Evolutionary conservation across 2,888 invertebrate species (phyloP), one percentile per base, ranked within the genome.

Genomic region (Mayetiola destructor): DNA sequence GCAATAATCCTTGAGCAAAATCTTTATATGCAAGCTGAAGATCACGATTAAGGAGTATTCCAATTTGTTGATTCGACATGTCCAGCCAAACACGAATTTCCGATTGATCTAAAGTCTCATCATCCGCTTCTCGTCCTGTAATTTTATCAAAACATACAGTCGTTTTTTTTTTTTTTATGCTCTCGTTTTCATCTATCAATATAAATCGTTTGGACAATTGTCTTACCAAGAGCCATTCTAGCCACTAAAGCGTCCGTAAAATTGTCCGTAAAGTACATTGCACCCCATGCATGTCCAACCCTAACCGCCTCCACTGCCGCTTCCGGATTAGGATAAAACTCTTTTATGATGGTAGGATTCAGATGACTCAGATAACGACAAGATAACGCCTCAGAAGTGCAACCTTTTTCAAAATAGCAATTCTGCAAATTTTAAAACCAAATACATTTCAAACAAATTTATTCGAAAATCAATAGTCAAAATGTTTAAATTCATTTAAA

Each of bases 41-140:
- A 68, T 89, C 88, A 59, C 90, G 74, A 70, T 90, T 88, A 54
- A 94, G 76, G 77, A 91, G 88, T 64, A 92, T 79, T 0, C 90
- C 88, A 64, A 95, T 91, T 76, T 94, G 93, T 69, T 95, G 92
- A 80, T 93, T 94, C 63, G 91, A 89, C 87, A 92, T 89, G 70
- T 93, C 93, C 59, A 92, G 79, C 86, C 89, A 88, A 56, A 92
- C 88, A 66, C 88, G 79, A 59, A 92, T 82, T 68, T 90, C 90
- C 53, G 90, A 91, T 61, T 87, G 86, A 62, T 86, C 84, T 57
- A 92, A 78, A 0, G 89, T 90, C 64, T 91, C 90, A 60, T 88
- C 85, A 66, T 91, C 90, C 0, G 88, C 82, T 23, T 88, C 85
- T 64, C 84, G 83, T 40, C 80, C 79, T 79, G 67, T 57, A 60